Evolutionary conservation across 2,797 vertebrate genomes (phyloP).

Genomic region (Chelonia mydas): DNA sequence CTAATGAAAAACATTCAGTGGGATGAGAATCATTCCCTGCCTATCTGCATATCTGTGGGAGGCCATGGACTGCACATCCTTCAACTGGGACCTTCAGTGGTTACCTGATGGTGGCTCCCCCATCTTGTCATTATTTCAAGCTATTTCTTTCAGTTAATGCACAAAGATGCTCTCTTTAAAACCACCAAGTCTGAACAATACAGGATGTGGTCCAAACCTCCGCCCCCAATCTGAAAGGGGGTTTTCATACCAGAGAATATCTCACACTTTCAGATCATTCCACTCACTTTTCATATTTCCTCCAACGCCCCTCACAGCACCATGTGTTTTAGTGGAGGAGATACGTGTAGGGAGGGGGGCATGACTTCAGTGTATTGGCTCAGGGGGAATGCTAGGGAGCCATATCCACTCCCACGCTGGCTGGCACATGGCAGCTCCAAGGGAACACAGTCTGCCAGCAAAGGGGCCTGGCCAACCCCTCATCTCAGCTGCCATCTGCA

Average conservation of each 20-base stretch:
- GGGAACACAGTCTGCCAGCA: conserved; percentile 66
- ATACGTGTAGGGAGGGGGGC: conserved; percentile 43
- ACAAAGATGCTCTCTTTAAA: conserved; percentile 16
- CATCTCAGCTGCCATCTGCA: conserved; percentile 27
- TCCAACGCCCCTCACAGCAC: neutral
- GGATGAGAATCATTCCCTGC: neutral
- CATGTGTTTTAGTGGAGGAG: conserved; percentile 25
- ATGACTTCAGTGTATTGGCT: conserved; percentile 54
- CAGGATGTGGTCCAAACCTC: conserved; percentile 39
- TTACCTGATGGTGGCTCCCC: conserved; percentile 24
- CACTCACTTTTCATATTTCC: conserved; percentile 51
- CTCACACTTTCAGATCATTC: conserved; percentile 53
- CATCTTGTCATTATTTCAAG: neutral
- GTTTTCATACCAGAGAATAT: conserved; percentile 52
- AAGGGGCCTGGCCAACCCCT: conserved; percentile 57
- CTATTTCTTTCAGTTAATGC: conserved; percentile 40
- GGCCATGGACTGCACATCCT: neutral
- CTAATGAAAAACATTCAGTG: neutral
- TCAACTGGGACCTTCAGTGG: neutral
- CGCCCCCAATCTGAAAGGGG: conserved; percentile 46
- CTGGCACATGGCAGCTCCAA: conserved; percentile 61
- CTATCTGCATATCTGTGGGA: neutral
- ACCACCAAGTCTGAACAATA: conserved; percentile 22
- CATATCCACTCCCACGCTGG: conserved; percentile 71
- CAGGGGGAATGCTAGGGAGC: conserved; percentile 47